Evolutionary conservation across 23 tunicate genomes (phyloP), one percentile per base, ranked within the genome.

Genomic region (Aplidium turbinatum): DNA sequence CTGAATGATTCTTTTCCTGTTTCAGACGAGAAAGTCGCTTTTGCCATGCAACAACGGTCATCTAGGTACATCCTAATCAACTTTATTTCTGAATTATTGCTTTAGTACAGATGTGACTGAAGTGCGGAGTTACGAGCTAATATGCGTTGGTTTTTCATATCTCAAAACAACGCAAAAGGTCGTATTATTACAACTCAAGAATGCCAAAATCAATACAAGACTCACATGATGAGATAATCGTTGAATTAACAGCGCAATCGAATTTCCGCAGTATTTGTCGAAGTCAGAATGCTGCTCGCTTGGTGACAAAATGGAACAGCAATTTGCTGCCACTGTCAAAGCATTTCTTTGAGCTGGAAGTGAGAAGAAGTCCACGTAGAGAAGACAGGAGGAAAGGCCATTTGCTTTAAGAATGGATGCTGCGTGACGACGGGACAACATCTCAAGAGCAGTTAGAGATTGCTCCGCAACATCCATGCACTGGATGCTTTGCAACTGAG

Each of bases 401-500:
- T 85, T 75, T 0, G 87, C 89, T 23, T 77, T 35, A 4, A 95
- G 74, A 38, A 95, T 89, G 1, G 90, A 70, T 7, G 96, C 73
- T 20, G 83, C 85, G 75, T 95, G 99, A 27, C 82, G 80, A 19
- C 82, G 83, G 24, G 96, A 88, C 1, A 95, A 56, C 81, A 79
- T 85, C 28, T 95, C 96, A 24, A 95, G 68, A 45, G 96, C 95
- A 3, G 92, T 89, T 47, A 95, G 70, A 38, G 96, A 78, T 39
- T 95, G 99, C 51, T 95, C 99, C 20, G 99, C 99, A 1, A 95
- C 99, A 70, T 85, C 98, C 83, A 91, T 91, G 29, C 92, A 91
- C 38, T 91, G 92, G 19, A 84, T 84, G 40, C 83, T 79, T 68
- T 84, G 91, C 40, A 91, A 47, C 97, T 91, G 83, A 3, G 78